Evolutionary conservation across 1,140 invertebrate species (phyloP).

Genomic region (Rhagoletis zephyria): DNA sequence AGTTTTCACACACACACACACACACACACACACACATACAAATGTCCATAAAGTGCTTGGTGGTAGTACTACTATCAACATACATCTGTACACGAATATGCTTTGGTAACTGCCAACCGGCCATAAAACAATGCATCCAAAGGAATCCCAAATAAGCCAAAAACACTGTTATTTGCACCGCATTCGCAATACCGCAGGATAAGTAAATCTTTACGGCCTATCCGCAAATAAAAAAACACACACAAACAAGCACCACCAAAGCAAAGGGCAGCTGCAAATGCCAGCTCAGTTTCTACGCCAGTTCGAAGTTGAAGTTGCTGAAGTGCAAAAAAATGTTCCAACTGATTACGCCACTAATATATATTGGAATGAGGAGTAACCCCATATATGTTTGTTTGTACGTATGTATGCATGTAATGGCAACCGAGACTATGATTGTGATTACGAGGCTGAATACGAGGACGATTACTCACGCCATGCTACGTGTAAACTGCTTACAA

Average conservation of each 20-base stretch:
- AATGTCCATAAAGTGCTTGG: neutral
- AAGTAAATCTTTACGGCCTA: slow-evolving; percentile 51
- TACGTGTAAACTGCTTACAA: neutral
- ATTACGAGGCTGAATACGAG: slow-evolving; percentile 16
- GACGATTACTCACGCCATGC: slow-evolving; percentile 4
- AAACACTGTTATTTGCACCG: slow-evolving; percentile 34
- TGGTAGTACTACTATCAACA: neutral
- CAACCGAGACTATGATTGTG: neutral
- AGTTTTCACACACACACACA: neutral
- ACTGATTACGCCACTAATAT: slow-evolving; percentile 51
- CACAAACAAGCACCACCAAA: neutral
- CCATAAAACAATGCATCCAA: slow-evolving; percentile 2
- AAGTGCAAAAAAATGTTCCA: slow-evolving; percentile 48
- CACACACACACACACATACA: neutral
- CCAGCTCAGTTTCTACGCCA: neutral
- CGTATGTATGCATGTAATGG: neutral
- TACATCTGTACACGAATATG: neutral
- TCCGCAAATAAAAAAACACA: neutral
- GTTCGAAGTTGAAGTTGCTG: slow-evolving; percentile 24
- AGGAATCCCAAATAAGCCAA: slow-evolving; percentile 37
- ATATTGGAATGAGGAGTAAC: slow-evolving; percentile 13
- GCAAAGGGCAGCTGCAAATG: slow-evolving; percentile 11
- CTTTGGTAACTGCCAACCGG: neutral
- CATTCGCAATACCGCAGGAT: slow-evolving; percentile 33
- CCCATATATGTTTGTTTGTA: neutral